Conservation (phyloP, 2,888 invertebrate species). For the Amaurobius ferox region DNA sequence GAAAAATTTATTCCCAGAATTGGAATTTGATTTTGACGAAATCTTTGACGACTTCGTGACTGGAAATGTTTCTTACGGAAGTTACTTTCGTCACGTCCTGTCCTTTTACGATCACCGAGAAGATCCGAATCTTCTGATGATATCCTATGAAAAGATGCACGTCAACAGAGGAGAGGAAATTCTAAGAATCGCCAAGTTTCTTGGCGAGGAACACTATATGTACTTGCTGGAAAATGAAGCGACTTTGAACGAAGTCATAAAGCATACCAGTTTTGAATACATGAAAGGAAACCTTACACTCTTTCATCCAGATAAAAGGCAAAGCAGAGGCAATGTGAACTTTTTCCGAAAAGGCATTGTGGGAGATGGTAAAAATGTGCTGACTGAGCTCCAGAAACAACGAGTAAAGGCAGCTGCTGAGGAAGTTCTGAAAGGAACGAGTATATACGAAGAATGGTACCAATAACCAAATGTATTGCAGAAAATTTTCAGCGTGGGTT, state of each 20-base stretch:
- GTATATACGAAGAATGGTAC: conserved; percentile 12
- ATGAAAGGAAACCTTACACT: conserved; percentile 33
- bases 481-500: no score
- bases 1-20: background rate
- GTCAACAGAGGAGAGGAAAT: conserved; percentile 1
- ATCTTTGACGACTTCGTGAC: conserved; percentile 25
- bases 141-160: conserved; percentile 40
- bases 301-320: background rate
- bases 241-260: conserved; percentile 17
- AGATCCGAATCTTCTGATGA: conserved; percentile 25
- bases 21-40: background rate
- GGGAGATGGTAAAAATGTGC: conserved; percentile 23
- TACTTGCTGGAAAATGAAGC: background rate
- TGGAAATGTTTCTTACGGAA: conserved; percentile 30
- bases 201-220: conserved; percentile 17
- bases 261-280: conserved; percentile 32
- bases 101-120: conserved; percentile 22
- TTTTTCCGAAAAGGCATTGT: conserved; percentile 43
- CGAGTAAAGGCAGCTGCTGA: background rate
- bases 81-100: conserved; percentile 34
- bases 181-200: conserved; percentile 36
- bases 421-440: conserved; percentile 16
- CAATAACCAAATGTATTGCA: no score
- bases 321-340: background rate
- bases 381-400: background rate